Conservation (phyloP, 2,113 vertebrate species). For the Apistogramma diplotaenia region DNA sequence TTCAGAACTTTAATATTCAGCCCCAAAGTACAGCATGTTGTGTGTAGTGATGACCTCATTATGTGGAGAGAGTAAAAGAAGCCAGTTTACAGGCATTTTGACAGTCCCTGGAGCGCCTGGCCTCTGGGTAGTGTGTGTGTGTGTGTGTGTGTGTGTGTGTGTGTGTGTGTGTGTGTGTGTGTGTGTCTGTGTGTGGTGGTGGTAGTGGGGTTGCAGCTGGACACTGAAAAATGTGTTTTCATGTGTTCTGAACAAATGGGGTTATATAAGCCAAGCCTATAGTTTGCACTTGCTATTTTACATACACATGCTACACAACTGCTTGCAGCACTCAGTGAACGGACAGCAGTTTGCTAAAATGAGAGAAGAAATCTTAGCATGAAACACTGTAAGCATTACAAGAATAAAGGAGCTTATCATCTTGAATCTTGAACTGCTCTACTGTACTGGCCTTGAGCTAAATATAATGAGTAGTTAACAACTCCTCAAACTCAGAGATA, state of each 20-base stretch:
- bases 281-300: background rate
- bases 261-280: constrained; percentile 7
- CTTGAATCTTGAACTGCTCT: background rate
- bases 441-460: constrained; percentile 12
- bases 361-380: background rate
- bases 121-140: no score
- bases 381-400: background rate
- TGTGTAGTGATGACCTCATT: constrained; percentile 52
- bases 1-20: constrained; percentile 37
- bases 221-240: constrained; percentile 29
- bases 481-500: constrained; percentile 28
- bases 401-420: background rate
- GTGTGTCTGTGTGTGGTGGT: no score
- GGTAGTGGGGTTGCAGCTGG: no score
- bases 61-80: constrained; percentile 26
- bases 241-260: constrained; percentile 44
- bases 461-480: constrained; percentile 32
- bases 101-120: constrained; percentile 27
- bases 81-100: constrained; percentile 33
- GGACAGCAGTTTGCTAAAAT: background rate
- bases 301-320: background rate
- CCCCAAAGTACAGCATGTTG: constrained; percentile 27
- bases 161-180: no score
- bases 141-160: no score
- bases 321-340: background rate